Evolutionary conservation across 2,888 invertebrate species (phyloP), one percentile per base, ranked within the genome.

Genomic region (Hipparchia semele): DNA sequence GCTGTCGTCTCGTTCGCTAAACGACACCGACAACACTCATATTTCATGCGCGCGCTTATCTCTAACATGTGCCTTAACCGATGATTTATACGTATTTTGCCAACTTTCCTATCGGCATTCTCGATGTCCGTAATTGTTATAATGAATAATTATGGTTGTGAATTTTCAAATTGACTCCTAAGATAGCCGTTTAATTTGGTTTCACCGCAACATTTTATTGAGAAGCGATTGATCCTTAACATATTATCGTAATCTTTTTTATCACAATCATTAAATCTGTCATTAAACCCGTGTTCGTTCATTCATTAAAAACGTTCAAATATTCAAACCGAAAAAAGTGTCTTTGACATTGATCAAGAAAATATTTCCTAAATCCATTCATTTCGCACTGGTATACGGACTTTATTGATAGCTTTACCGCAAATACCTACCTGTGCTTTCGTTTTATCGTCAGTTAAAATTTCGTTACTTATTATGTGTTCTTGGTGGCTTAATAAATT

Each of bases 61-160:
- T 86, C 80, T 80, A 83, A 83, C 86, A 83, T 88, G 89, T 87
- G 83, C 83, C 84, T 82, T 83, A 81, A 83, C 81, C 80, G 83
- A 91, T 92, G 91, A 92, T 91, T 91, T 92, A 92, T 91, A 80
- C 83, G 79, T 83, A 83, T 83, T 83, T 82, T 82, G 80, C 82
- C 79, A 84, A 86, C 90, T 90, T 89, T 90, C 90, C 73, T 74
- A 73, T 70, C 60, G 70, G 51, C 33, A 71, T 73, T 71, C 68
- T 59, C 68, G 58, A 68, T 66, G 65, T 73, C 65, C 23, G 72
- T 71, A 72, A 76, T 74, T 76, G 68, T 76, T 74, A 69, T 72
- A 61, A 73, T 74, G 76, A 74, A 76, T 74, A 74, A 74, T 74
- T 68, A 73, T 67, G 56, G 66, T 69, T 71, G 65, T 61, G 13